These are phyloP conservation scores for Tiliacea aurago DNA, from an alignment of 2,888 invertebrate genomes.

Conservation along the genomic window DNA sequence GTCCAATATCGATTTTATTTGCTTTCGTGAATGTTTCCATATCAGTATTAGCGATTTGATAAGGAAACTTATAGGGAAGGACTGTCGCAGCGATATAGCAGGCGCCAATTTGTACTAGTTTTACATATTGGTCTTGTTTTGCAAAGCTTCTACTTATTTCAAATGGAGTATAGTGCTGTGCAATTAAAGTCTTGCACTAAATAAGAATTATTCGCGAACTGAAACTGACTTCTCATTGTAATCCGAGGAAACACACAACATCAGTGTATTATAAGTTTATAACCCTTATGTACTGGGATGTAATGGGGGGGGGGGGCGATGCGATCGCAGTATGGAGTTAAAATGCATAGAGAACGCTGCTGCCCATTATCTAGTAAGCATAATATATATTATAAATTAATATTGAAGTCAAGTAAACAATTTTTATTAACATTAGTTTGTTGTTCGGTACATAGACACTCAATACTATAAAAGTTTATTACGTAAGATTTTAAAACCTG, in stretches of 20 bases:
- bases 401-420: background rate
- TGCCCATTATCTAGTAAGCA: too few relatives aligned
- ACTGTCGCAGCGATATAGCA: constrained; percentile 6
- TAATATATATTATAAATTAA: too few relatives aligned
- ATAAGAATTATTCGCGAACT: too few relatives aligned
- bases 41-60: constrained; percentile 27
- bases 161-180: too few relatives aligned
- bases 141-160: too few relatives aligned
- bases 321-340: too few relatives aligned
- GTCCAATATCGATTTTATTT: constrained; percentile 18
- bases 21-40: background rate
- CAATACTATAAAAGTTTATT: background rate
- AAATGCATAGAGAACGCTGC: too few relatives aligned
- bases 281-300: too few relatives aligned
- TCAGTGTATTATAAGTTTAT: background rate
- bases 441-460: background rate
- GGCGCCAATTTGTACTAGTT: background rate
- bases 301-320: too few relatives aligned
- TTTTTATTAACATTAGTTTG: background rate
- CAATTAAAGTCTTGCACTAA: background rate
- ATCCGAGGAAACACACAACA: background rate
- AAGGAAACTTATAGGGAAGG: constrained; percentile 5
- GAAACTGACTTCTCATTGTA: background rate
- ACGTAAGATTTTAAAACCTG: background rate
- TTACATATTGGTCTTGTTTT: background rate